Conservation (phyloP, 2,888 invertebrate genomes). For the Spisula solida region DNA sequence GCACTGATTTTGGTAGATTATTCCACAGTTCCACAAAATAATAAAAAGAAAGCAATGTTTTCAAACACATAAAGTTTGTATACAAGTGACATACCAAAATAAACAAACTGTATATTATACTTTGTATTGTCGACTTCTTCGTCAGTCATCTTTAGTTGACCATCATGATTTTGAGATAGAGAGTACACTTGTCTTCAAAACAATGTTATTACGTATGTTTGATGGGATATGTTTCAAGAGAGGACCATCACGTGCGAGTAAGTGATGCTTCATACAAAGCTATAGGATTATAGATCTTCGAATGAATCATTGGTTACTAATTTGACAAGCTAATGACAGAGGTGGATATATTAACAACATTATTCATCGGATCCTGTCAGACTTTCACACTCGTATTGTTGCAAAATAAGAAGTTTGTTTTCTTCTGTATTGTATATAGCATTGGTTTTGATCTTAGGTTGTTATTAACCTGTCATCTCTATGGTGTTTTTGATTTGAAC, state of each 20-base stretch:
- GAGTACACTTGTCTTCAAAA: too few species aligned
- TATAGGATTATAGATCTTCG: not conserved
- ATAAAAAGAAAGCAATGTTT: too few species aligned
- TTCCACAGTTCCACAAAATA: too few species aligned
- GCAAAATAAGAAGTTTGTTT: not conserved
- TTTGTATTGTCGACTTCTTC: too few species aligned
- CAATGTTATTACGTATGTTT: not conserved
- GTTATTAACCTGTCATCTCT: not conserved
- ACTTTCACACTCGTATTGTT: not conserved
- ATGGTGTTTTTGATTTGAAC: not conserved
- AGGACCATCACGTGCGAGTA: not conserved
- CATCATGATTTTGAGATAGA: too few species aligned
- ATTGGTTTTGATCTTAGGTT: not conserved
- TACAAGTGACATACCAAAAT: too few species aligned
- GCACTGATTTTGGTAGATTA: too few species aligned
- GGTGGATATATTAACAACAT: not conserved
- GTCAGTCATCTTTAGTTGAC: too few species aligned
- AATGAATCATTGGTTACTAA: slow-evolving; percentile 10
- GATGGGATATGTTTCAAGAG: not conserved
- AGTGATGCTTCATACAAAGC: not conserved
- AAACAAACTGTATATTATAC: too few species aligned
- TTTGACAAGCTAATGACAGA: slow-evolving; percentile 20
- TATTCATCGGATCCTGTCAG: not conserved
- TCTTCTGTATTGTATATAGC: not conserved
- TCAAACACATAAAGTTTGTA: too few species aligned